Conservation (phyloP, 2,888 invertebrate genomes). For the Catocala nupta region DNA sequence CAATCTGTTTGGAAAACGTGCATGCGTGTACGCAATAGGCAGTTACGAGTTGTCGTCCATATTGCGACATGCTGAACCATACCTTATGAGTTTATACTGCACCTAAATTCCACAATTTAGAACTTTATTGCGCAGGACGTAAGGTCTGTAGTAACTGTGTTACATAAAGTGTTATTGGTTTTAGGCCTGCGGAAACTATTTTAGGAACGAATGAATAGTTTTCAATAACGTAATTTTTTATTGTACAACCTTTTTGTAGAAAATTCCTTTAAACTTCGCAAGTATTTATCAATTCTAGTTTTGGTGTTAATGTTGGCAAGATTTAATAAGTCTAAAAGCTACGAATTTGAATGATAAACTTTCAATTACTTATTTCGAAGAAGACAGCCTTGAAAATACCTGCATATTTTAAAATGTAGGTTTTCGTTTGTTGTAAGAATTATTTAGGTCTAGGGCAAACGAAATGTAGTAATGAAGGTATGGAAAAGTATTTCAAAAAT, state of each 20-base stretch:
- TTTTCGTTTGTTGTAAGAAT: neutral
- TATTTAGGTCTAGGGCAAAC: neutral
- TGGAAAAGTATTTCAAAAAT: neutral
- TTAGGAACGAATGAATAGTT: constrained; percentile 22
- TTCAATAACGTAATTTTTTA: constrained; percentile 23
- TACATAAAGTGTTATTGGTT: constrained; percentile 1
- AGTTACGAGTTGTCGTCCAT: constrained; percentile 48
- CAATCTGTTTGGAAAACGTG: constrained; percentile 41
- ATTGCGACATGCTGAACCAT: constrained; percentile 39
- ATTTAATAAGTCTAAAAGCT: neutral
- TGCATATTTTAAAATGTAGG: constrained; percentile 1
- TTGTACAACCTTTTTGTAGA: constrained; percentile 19
- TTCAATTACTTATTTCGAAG: neutral
- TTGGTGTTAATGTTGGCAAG: neutral
- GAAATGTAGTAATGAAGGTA: neutral
- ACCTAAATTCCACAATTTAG: constrained; percentile 8
- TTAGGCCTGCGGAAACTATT: constrained; percentile 19
- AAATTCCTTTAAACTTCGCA: constrained; percentile 11
- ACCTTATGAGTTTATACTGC: constrained; percentile 8
- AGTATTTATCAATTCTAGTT: constrained; percentile 13
- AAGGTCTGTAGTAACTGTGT: neutral
- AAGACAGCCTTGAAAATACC: neutral
- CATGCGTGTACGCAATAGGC: constrained; percentile 53
- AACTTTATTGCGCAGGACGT: neutral
- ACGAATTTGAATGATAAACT: neutral